These are phyloP conservation scores for Eubucco bourcierii DNA, from an alignment of 2,113 vertebrate species.

Conservation along the genomic window DNA sequence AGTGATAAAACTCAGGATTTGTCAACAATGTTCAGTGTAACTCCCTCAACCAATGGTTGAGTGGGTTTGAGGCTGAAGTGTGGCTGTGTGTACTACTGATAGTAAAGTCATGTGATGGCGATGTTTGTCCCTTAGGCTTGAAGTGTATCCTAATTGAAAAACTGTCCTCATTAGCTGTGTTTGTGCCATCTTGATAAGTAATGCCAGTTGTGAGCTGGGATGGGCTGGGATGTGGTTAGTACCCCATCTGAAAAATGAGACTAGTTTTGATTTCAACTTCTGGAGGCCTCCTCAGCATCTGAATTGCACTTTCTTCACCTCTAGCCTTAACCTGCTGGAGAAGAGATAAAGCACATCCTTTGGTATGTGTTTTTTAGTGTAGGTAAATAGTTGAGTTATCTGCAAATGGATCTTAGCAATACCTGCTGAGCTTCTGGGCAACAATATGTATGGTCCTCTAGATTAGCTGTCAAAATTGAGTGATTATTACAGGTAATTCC, in stretches of 20 bases:
- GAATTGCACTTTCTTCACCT: constrained; percentile 18
- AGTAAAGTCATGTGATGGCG: neutral
- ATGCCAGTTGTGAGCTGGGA: neutral
- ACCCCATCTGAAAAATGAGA: neutral
- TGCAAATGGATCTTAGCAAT: constrained; percentile 62
- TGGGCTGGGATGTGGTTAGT: neutral
- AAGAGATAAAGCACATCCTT: constrained; percentile 62
- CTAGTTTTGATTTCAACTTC: neutral
- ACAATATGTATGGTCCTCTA: constrained; percentile 33
- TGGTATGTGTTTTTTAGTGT: constrained; percentile 63
- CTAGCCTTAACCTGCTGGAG: neutral
- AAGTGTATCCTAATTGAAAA: neutral
- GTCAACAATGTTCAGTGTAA: rapidly evolving
- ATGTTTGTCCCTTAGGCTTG: neutral
- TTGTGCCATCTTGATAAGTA: neutral
- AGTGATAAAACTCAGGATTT: neutral
- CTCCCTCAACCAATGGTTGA: neutral
- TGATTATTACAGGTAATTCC: constrained; percentile 45
- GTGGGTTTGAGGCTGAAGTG: neutral
- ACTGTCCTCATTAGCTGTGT: neutral
- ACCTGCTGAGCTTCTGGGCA: constrained; percentile 59
- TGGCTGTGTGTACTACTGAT: neutral
- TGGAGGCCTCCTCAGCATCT: neutral
- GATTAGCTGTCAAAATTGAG: constrained; percentile 65
- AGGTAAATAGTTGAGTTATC: constrained; percentile 69